Conservation (phyloP, 2,797 vertebrate genomes). For the Tragelaphus eurycerus region DNA sequence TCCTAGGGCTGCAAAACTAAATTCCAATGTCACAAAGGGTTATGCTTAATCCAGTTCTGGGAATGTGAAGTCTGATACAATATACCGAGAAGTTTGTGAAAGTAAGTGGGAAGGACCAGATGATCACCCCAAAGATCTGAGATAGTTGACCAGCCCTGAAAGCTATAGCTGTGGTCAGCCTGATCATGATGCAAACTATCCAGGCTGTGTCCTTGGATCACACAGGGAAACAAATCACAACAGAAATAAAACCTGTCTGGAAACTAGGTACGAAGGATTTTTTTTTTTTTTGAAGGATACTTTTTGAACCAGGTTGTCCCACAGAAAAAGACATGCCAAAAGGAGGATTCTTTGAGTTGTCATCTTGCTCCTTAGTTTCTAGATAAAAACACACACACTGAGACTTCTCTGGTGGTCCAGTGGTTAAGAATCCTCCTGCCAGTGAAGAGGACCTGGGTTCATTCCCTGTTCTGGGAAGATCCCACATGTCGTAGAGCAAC, state of each 20-base stretch:
- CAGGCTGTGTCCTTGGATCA: not conserved
- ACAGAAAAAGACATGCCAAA: not conserved
- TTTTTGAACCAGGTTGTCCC: not conserved
- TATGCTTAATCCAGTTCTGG: not conserved
- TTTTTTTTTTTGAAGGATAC: not conserved
- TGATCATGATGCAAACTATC: not conserved
- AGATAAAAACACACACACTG: not conserved
- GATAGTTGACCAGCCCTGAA: not conserved
- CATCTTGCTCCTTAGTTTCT: not conserved
- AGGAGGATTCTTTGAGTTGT: not conserved
- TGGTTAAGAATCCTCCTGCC: not conserved
- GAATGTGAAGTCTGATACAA: not conserved
- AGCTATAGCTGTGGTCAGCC: not conserved
- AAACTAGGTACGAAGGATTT: not conserved
- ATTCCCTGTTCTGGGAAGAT: not conserved
- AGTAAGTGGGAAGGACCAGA: not conserved
- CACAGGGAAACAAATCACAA: not conserved
- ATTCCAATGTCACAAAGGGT: not conserved
- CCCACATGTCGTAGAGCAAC: not conserved
- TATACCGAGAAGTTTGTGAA: not conserved
- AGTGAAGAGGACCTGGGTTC: not conserved
- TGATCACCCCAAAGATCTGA: not conserved
- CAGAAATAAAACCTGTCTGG: not conserved
- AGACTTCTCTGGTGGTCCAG: not conserved
- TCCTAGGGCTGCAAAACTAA: not conserved